Base-by-base conservation (phyloP, 2,113 vertebrate genomes). In the Erinaceus europaeus region DNA sequence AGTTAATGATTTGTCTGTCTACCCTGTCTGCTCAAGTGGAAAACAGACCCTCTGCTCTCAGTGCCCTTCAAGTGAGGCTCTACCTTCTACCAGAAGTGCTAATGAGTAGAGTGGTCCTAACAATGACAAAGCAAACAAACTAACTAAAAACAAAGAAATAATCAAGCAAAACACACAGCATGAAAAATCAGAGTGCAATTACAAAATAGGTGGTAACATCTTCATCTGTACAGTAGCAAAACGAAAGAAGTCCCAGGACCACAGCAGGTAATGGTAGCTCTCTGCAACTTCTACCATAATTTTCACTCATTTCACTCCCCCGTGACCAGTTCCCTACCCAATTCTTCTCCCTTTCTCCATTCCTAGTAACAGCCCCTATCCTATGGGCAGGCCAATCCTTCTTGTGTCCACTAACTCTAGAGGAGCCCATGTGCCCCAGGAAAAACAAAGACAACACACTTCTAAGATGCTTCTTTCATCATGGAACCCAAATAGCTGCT, bases 141-240 rank as follows among this genome's bases (percentile, higher is more conserved):
- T 23, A 34, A 53, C 32, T 61, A 72, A n/a, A n/a, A 29, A 57
- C 55, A 55, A 21, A 55, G 27, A 25, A 25, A 25, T 20, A 25
- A 7, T 53, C 52, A 86, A 18, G 40, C 27, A 34, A 75, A 90
- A 81, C 23, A 48, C 46, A 72, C 42, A 53, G 59, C 18, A 46
- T 32, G 32, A 27, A 76, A 73, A 55, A 61, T 50, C 18, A 52
- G 36, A 67, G 73, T 20, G 67, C 10, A 76, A 38, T 12, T 29
- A 69, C 36, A 36, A 50, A 67, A 84, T 7, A 55, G 53, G 50
- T 27, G 44, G 40, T 34, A 72, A 61, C 21, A 12, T 50, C 55
- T 40, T 71, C 44, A 36, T n/a, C 57, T 40, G 27, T 36, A 55
- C 11, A 82, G 57, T 38, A 69, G 6, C 20, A 2, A 42, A 29